A percentile compares a stretch with the other conserved stretches of the same genome.
Conservation (phyloP, 35 echinoderm and acorn worm genomes). For the Heliocidaris tuberculata region DNA sequence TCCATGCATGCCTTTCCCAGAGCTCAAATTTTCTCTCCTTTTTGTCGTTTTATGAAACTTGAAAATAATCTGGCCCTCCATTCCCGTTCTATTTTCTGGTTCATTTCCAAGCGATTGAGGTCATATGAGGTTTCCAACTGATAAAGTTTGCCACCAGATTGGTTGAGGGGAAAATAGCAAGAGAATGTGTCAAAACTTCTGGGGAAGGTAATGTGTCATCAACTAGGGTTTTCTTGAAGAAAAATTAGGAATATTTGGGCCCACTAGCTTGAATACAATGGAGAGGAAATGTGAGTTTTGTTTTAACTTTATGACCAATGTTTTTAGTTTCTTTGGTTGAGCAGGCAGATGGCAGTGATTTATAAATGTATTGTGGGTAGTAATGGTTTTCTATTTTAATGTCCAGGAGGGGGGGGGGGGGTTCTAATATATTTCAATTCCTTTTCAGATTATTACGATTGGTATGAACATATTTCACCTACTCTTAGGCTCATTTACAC, state of each 20-base stretch:
- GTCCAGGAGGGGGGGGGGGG: not conserved
- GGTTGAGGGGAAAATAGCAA: not conserved
- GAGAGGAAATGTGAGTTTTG: too few species aligned
- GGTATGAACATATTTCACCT: not conserved
- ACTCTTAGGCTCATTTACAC: not conserved
- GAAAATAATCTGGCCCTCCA: not conserved
- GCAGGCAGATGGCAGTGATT: not conserved
- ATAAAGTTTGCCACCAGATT: not conserved
- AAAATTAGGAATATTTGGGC: not conserved
- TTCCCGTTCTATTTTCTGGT: conserved; percentile 37
- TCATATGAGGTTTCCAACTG: not conserved
- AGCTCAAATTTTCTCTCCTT: not conserved
- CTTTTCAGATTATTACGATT: not conserved
- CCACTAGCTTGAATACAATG: not conserved
- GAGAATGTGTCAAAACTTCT: not conserved
- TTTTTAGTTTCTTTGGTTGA: not conserved
- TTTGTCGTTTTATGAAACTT: not conserved
- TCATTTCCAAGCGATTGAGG: conserved; percentile 32
- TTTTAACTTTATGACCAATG: not conserved
- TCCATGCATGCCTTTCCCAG: not conserved
- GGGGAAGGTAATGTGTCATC: conserved; percentile 22
- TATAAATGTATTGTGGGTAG: not conserved
- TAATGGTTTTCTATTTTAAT: not conserved
- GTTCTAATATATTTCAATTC: not conserved
- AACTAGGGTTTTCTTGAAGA: not conserved